Evolutionary conservation across 2,888 invertebrate species (phyloP), one percentile per base, ranked within the genome.

Genomic region (Temnothorax unifasciatus): DNA sequence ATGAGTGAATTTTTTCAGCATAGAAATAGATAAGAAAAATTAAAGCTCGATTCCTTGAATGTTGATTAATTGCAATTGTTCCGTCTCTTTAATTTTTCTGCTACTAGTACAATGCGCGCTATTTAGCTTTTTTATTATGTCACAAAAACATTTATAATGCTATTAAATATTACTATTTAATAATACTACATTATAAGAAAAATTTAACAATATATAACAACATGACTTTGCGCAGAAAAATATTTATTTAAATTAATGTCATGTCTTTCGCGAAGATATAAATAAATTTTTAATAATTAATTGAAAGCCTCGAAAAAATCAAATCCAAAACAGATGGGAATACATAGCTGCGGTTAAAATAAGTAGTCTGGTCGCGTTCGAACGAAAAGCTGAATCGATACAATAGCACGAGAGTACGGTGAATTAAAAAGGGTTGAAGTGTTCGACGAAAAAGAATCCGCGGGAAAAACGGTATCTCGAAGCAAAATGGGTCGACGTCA

Each of bases 401-500:
- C 61, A 2, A 18, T 25, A 34, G 34, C 41, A 41, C 2, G 63
- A 41, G 29, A 3, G 11, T 61, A 13, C 11, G 13, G 1, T 5
- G 3, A 18, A 25, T 34, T 34, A 34, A 34, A 34, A 34, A 34
- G 18, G 11, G 38, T 15, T 15, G 4, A 18, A 4, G 9, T n/a
- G 0, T 66, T 18, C 25, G 8, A 44, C 21, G 29, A 29, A 50
- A 69, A 69, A 68, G 11, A 69, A 69, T 29, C 2, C 3, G 18
- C 0, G 3, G 11, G 18, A 73, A 57, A 57, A 66, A 66, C n/a
- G 1, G n/a, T 47, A 61, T 64, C n/a, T 41, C 21, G 57, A 59
- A 74, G 57, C 79, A 82, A 82, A 90, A 87, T 82, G 89, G 92
- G 93, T 93, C 93, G 71, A 83, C 82, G 91, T 90, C 90, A 87